Conservation (phyloP, 2,113 vertebrate species). For the Antigone vipio region DNA sequence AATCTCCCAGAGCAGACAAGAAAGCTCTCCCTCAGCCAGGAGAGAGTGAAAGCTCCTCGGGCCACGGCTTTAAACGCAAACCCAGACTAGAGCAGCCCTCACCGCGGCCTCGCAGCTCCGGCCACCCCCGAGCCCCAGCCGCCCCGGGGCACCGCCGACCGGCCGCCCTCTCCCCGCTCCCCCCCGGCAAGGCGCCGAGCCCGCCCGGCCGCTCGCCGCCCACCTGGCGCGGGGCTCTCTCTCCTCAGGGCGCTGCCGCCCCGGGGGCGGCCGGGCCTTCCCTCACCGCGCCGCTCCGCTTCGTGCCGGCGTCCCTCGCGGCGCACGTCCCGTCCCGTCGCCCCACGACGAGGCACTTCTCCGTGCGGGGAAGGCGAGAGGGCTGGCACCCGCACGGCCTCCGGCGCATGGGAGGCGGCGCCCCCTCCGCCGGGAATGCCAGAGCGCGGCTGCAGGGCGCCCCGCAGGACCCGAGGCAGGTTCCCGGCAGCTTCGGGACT, state of each 20-base stretch:
- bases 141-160: not conserved
- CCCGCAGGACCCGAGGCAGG: not conserved
- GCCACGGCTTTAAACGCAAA: not conserved
- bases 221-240: not conserved
- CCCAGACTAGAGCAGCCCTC: not conserved
- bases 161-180: not conserved
- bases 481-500: slow-evolving; percentile 5
- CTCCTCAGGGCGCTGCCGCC: not conserved
- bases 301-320: not conserved
- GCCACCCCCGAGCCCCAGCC: not conserved
- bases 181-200: not conserved
- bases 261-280: not conserved
- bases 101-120: not conserved
- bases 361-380: not conserved
- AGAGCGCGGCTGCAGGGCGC: not conserved
- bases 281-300: not conserved
- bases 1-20: not conserved
- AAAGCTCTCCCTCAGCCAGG: not conserved
- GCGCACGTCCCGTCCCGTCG: not conserved
- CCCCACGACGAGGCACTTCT: not conserved
- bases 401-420: not conserved
- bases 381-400: not conserved
- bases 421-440: not conserved
- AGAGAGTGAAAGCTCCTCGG: not conserved
- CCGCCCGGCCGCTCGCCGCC: not conserved